Evolutionary conservation across 2,113 vertebrate species (phyloP), one percentile per base, ranked within the genome.

Genomic region (Megaceryle maxima): DNA sequence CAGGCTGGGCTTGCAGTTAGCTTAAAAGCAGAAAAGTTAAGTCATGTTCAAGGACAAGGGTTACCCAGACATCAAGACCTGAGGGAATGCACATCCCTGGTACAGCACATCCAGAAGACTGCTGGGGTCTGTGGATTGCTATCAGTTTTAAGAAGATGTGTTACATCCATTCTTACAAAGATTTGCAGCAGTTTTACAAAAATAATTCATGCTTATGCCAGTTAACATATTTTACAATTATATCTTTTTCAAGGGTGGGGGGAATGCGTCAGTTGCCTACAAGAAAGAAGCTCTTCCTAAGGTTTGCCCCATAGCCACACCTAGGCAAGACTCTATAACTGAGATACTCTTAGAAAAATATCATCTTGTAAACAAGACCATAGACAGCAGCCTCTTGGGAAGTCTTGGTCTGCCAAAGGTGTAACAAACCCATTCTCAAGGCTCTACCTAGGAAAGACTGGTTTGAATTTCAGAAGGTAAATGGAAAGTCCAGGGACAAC

Each of bases 201-300:
- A 48, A 63, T 5, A 78, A 53, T 10, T 57, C 3, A 3, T 26
- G 5, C 8, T 81, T 66, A 16, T 62, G 16, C 2, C 6, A 50
- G 14, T 33, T 76, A 35, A 64, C 20, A 9, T 11, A 35, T 39
- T 88, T 85, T 29, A 75, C 20, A 56, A 41, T 6, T 26, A 24
- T 4, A 11, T 22, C 10, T 31, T 81, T 68, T 77, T 29, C 13
- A 22, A 7, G 12, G 24, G 12, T 50, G 21, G 2, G 14, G 63
- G 16, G 50, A 75, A 56, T 6, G 4, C 4, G 16, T 39, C 16
- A 4, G 11, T n/a, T 3, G 0, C 33, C 63, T 46, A 16, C 25
- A 78, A 59, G 19, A 84, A 75, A 72, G 16, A 4, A 43, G 28
- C 6, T 8, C 43, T 85, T 83, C 50, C 59, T 21, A 28, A 46